Evolutionary conservation across 2,113 vertebrate genomes (phyloP), one percentile per base, ranked within the genome.

Genomic region (Mastomys coucha): DNA sequence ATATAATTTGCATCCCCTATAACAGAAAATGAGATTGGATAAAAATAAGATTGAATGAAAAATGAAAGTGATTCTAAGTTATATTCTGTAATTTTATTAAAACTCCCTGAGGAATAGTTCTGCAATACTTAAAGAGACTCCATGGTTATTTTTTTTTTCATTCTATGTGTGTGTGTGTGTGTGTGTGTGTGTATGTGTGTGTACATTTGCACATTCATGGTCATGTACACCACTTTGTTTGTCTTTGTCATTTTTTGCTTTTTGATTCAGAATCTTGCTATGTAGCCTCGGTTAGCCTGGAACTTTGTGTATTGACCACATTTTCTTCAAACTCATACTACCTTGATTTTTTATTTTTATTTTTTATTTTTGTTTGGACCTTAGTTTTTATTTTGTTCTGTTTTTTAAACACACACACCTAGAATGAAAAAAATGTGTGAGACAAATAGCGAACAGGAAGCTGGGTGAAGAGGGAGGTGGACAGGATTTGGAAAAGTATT

Each of bases 391-490:
- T 33, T 80, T 80, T 78, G 31, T 53, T 53, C 9, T 36, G 22
- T 80, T 36, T 56, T 49, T 39, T 20, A 75, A 6, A 73, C 70
- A 72, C 36, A 72, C 36, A 72, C 70, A n/a, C n/a, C n/a, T n/a
- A n/a, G n/a, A n/a, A n/a, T n/a, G n/a, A n/a, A n/a, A n/a, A n/a
- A n/a, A n/a, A n/a, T n/a, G n/a, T n/a, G n/a, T n/a, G n/a, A n/a
- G n/a, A n/a, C n/a, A n/a, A n/a, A n/a, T n/a, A 5, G 1, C n/a
- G 11, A 58, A 7, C 36, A 24, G 3, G 20, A 58, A 13, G 10
- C 24, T 80, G 13, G 7, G 49, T 36, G 16, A 12, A 58, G 5
- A 58, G 20, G 2, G 1, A 56, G 53, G 5, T 58, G 2, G 78
- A 20, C 10, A n/a, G 33, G 53, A 24, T 58, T 58, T 24, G 10